Evolutionary conservation across 2,113 vertebrate species (phyloP).

Genomic region (Menura novaehollandiae): DNA sequence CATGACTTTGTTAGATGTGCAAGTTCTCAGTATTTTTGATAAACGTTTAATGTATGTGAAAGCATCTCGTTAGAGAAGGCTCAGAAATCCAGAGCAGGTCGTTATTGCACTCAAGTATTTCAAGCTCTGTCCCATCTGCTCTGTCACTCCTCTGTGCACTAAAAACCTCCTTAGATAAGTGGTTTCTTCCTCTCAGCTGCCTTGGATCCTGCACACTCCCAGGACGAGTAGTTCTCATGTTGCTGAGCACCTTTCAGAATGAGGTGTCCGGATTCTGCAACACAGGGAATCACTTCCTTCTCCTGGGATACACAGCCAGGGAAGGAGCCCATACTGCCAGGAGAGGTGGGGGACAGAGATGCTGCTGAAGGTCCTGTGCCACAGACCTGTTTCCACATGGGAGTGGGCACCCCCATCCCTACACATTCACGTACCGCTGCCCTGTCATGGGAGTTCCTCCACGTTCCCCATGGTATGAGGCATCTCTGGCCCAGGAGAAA

Average conservation of each 20-base stretch:
- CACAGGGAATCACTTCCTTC: background rate
- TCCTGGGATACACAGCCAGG: rapidly evolving
- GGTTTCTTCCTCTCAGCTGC: background rate
- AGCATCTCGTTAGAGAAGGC: background rate
- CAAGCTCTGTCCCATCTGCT: background rate
- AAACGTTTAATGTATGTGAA: background rate
- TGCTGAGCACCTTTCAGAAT: background rate
- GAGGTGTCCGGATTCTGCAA: background rate
- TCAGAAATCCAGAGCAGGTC: background rate
- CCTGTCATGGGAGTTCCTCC: background rate
- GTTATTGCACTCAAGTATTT: background rate
- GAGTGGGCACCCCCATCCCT: background rate
- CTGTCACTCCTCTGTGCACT: background rate
- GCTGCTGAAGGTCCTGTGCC: background rate
- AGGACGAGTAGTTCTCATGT: rapidly evolving
- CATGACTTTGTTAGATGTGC: background rate
- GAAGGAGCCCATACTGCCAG: background rate
- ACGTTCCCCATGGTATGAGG: background rate
- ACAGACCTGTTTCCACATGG: rapidly evolving
- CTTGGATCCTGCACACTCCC: background rate
- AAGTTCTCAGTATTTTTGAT: background rate
- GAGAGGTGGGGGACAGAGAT: background rate
- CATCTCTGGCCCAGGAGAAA: background rate
- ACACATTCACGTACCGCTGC: rapidly evolving
- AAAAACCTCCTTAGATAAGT: background rate